Evolutionary conservation across 1,140 invertebrate genomes (phyloP).

Genomic region (Bombus consobrinus): DNA sequence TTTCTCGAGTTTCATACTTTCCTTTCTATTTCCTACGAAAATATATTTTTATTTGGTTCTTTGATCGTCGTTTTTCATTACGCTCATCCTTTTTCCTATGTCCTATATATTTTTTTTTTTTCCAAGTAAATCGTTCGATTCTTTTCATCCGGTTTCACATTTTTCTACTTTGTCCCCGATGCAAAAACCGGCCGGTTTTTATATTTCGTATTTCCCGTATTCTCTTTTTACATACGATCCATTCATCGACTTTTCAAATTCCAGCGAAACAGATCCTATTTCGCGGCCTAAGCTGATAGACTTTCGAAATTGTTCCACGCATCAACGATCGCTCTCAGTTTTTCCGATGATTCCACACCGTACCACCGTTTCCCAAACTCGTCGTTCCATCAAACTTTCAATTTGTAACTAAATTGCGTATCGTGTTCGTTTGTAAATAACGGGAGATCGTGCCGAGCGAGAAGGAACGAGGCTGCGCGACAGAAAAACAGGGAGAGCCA

Average conservation of each 20-base stretch:
- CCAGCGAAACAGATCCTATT: not conserved
- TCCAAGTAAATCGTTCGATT: not conserved
- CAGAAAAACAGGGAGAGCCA: not conserved
- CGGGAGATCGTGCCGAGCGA: not conserved
- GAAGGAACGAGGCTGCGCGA: not conserved
- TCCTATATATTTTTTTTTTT: not conserved
- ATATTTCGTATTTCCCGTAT: not conserved
- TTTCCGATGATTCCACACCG: not conserved
- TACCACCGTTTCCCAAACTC: not conserved
- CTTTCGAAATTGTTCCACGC: conserved; percentile 13
- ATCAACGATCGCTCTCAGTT: conserved; percentile 12
- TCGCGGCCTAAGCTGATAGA: conserved; percentile 23
- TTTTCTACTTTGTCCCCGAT: not conserved
- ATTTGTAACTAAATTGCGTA: conserved; percentile 25
- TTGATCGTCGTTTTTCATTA: not conserved
- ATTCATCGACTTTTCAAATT: conserved; percentile 21
- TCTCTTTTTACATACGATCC: not conserved
- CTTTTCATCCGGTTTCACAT: not conserved
- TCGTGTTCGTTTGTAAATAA: conserved; percentile 11
- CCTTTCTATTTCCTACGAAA: not conserved
- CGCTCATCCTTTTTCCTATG: not conserved
- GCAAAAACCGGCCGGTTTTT: not conserved
- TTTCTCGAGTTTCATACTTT: not conserved
- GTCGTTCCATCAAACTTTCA: conserved; percentile 15
- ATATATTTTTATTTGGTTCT: not conserved